Conservation (phyloP, 2,888 invertebrate genomes). For the Cheilosia soror region DNA sequence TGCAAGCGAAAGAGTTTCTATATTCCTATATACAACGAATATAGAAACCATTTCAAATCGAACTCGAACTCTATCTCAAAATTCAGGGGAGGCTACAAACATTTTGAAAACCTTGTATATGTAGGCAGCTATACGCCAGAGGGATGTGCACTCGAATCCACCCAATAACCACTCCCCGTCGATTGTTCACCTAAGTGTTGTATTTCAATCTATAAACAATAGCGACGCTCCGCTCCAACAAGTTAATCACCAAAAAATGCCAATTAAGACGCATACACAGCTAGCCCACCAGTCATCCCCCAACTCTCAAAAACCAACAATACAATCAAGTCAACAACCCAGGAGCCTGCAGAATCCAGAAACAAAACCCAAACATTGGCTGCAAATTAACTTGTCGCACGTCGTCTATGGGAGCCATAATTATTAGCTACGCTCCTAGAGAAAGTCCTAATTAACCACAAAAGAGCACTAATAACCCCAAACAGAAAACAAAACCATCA, state of each 20-base stretch:
- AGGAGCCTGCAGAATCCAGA: conserved; percentile 26
- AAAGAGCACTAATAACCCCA: conserved; percentile 73
- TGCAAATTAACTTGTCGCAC: conserved; percentile 76
- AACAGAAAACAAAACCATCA: conserved; percentile 44
- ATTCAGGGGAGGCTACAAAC: no score
- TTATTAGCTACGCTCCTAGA: conserved; percentile 74
- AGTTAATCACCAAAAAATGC: conserved; percentile 60
- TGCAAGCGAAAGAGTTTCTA: no score
- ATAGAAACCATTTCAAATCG: no score
- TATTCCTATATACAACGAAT: no score
- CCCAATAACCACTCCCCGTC: background rate
- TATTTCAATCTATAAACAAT: conserved; percentile 51
- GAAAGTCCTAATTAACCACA: conserved; percentile 75
- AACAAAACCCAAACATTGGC: conserved; percentile 72
- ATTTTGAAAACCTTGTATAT: no score
- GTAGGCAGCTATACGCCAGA: no score
- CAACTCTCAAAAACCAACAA: background rate
- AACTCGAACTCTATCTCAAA: no score
- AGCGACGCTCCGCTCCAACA: conserved; percentile 42
- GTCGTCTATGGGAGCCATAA: conserved; percentile 73
- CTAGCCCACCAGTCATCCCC: conserved; percentile 10
- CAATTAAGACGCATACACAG: conserved; percentile 58
- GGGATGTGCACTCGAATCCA: no score
- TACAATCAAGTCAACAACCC: conserved; percentile 25
- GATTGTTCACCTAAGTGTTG: conserved; percentile 25